Evolutionary conservation across 2,797 vertebrate genomes (phyloP).

Genomic region (Melopsittacus undulatus): DNA sequence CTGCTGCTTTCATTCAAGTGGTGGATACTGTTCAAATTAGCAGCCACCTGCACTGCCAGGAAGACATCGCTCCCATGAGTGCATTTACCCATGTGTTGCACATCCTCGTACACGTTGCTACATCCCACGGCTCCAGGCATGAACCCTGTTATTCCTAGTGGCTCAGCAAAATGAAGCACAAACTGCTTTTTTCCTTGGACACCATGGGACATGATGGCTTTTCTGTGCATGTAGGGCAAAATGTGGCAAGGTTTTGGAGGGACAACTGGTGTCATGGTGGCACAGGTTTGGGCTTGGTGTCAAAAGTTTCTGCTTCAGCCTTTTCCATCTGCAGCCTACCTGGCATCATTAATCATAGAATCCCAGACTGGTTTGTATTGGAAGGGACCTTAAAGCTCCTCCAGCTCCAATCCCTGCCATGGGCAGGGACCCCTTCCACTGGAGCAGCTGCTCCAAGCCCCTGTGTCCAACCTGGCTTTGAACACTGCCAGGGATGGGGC

Average conservation of each 20-base stretch:
- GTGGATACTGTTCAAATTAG: conserved; percentile 30
- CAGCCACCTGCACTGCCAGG: conserved; percentile 40
- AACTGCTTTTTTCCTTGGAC: not conserved
- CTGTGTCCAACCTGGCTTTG: too few relatives aligned
- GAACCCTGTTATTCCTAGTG: not conserved
- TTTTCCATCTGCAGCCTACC: not conserved
- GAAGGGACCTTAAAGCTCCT: too few relatives aligned
- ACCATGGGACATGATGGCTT: not conserved
- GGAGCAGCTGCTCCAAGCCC: too few relatives aligned
- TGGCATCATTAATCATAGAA: not conserved
- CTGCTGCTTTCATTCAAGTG: conserved; percentile 7
- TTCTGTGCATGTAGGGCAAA: rapidly evolving
- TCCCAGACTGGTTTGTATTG: too few relatives aligned
- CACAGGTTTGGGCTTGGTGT: not conserved
- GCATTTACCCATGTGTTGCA: not conserved
- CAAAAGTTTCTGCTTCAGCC: not conserved
- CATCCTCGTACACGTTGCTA: not conserved
- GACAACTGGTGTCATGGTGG: not conserved
- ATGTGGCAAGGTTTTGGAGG: not conserved
- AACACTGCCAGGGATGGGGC: too few relatives aligned
- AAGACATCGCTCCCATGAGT: not conserved
- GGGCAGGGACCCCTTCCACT: too few relatives aligned
- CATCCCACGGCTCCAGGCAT: not conserved
- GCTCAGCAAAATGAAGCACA: not conserved
- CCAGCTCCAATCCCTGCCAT: too few relatives aligned